These are phyloP conservation scores for Solea senegalensis DNA, from an alignment of 2,113 vertebrate genomes.

Conservation along the genomic window DNA sequence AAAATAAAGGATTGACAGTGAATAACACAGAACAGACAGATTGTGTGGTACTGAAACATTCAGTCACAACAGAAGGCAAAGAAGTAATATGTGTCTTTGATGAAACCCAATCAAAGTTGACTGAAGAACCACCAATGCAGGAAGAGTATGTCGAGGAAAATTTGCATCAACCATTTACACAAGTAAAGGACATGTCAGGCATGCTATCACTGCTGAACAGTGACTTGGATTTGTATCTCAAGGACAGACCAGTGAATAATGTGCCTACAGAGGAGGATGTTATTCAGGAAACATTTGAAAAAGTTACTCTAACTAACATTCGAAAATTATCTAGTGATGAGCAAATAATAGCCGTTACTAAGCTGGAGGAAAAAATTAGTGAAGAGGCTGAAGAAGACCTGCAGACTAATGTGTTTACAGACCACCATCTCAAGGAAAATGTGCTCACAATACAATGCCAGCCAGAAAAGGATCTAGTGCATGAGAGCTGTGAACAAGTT, in stretches of 20 bases:
- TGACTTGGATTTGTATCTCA: constrained; percentile 69
- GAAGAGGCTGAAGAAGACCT: neutral
- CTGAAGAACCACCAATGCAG: constrained; percentile 42
- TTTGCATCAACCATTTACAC: constrained; percentile 38
- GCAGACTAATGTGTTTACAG: constrained; percentile 77
- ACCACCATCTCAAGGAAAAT: constrained; percentile 42
- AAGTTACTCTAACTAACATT: constrained; percentile 49
- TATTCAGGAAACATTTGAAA: constrained; percentile 65
- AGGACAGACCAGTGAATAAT: constrained; percentile 44
- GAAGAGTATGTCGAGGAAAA: constrained; percentile 75
- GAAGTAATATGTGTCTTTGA: neutral
- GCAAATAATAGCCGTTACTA: neutral
- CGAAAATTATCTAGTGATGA: constrained; percentile 13
- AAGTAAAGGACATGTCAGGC: constrained; percentile 67
- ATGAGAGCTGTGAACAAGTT: constrained; percentile 65
- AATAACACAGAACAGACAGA: constrained; percentile 7
- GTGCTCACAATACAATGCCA: constrained; percentile 13
- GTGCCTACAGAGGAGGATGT: constrained; percentile 51
- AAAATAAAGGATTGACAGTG: neutral
- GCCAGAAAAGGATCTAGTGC: constrained; percentile 34
- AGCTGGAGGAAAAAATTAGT: neutral
- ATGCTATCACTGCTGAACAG: constrained; percentile 73
- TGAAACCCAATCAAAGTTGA: constrained; percentile 9
- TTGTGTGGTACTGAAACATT: neutral
- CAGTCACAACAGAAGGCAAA: neutral